Evolutionary conservation across 1,140 invertebrate species (phyloP), one percentile per base, ranked within the genome.

Genomic region (Mamestra configurata): DNA sequence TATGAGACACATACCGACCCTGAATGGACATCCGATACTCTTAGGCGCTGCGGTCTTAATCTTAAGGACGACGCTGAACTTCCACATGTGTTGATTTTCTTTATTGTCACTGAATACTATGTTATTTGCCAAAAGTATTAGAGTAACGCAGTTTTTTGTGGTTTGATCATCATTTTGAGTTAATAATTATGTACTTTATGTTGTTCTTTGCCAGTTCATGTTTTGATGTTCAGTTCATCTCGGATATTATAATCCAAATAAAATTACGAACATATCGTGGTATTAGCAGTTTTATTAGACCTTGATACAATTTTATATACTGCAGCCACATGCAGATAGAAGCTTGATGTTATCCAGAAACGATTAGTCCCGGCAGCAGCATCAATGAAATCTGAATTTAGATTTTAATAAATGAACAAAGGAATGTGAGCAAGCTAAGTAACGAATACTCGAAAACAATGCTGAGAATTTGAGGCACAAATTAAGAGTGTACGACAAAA

Each of bases 11-110:
- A 49, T 71, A 53, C 27, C 61, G 77, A 72, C 84, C 84, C 75
- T 83, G 83, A 82, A 71, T 82, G 46, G 84, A 81, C 79, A 85
- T 81, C 79, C 68, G 84, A 85, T 85, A 85, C 79, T 75, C 78
- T 79, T 79, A 37, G 57, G 59, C 71, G 78, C 66, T 76, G 72
- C 40, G 80, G 83, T 84, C 68, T 80, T 73, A 61, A 79, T 84
- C 35, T 72, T 59, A 46, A 49, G 57, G 59, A 77, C 75, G 59
- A 40, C 43, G 71, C 64, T 51, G 22, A 71, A 57, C 64, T 78
- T 59, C 61, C 76, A 77, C 15, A 20, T 22, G n/a, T 68, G 22
- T 71, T 13, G 24, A 46, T 66, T 15, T 37, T 22, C 64, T 49
- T 37, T 18, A 35, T 55, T 55, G 7, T 37, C 22, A 37, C 11